phyloP scores from a whole-genome alignment of 2,797 vertebrate species.

The Uromys caudimaculatus region DNA sequence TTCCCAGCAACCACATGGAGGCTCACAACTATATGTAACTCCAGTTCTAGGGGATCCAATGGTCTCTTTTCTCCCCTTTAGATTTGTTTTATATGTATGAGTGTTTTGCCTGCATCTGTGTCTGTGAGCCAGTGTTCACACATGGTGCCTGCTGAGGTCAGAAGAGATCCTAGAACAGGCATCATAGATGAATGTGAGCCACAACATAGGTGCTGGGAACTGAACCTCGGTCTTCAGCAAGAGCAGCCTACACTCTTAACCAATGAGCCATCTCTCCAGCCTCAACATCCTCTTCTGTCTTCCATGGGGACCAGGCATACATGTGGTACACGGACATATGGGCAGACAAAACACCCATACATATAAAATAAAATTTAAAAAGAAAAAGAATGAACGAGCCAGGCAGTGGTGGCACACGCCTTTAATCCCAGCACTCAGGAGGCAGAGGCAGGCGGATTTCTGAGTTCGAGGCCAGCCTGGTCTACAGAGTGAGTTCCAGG shows the following conservation, averaged over 20 bases:
- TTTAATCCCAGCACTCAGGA: too few relatives aligned
- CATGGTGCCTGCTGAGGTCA: background rate
- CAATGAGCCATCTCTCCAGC: background rate
- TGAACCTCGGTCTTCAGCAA: background rate
- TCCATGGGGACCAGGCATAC: background rate
- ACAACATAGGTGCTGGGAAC: background rate
- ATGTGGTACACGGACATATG: background rate
- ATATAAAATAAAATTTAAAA: background rate
- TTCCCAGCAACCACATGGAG: background rate
- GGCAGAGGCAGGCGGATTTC: too few relatives aligned
- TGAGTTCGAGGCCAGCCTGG: too few relatives aligned
- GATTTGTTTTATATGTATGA: background rate
- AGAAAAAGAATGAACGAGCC: constrained; percentile 25
- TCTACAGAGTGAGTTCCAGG: too few relatives aligned
- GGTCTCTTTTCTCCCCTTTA: background rate
- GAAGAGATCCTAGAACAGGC: background rate
- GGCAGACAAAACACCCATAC: background rate
- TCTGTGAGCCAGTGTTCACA: background rate
- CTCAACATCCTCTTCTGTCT: background rate
- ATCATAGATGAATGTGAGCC: background rate
- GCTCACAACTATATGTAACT: background rate
- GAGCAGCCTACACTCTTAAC: background rate
- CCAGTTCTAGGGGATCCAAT: background rate
- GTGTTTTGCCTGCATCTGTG: background rate
- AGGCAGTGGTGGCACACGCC: too few relatives aligned